A percentile compares a stretch with the other conserved stretches of the same genome.
These are phyloP conservation scores for Seriola quinqueradiata DNA, from an alignment of 2,113 vertebrate genomes.

Conservation along the genomic window DNA sequence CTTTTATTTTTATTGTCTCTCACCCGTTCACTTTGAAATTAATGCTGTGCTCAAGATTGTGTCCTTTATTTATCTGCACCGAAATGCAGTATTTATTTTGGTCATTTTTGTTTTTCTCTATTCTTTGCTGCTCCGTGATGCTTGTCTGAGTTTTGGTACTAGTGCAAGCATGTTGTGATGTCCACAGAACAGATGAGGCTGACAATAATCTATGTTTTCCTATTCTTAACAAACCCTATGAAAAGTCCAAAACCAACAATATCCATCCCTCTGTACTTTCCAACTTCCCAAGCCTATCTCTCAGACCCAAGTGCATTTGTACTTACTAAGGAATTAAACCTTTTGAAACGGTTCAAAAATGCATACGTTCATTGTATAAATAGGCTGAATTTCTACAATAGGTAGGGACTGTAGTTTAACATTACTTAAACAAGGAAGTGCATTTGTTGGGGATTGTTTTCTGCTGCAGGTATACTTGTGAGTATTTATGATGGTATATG, in stretches of 20 bases:
- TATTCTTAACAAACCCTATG: neutral
- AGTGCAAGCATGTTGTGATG: constrained; percentile 41
- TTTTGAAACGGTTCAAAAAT: neutral
- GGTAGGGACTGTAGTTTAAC: too few relatives aligned
- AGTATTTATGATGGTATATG: neutral
- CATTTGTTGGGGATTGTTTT: too few relatives aligned
- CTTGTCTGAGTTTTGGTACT: constrained; percentile 4
- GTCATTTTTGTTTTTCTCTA: neutral
- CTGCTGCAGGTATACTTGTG: neutral
- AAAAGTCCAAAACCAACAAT: neutral
- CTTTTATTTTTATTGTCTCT: constrained; percentile 1
- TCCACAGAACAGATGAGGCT: neutral
- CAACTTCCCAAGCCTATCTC: too few relatives aligned
- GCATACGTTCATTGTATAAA: too few relatives aligned
- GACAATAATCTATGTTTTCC: neutral
- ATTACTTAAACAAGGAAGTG: too few relatives aligned
- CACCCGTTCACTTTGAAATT: neutral
- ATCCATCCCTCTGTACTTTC: neutral
- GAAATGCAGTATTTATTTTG: neutral
- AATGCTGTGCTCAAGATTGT: constrained; percentile 11
- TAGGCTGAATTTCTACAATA: too few relatives aligned
- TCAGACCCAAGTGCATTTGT: too few relatives aligned
- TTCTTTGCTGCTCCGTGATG: neutral
- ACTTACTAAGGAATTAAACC: neutral
- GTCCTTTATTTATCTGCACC: neutral